These are phyloP conservation scores for Etheostoma spectabile DNA, from an alignment of 2,113 vertebrate genomes.

Conservation along the genomic window DNA sequence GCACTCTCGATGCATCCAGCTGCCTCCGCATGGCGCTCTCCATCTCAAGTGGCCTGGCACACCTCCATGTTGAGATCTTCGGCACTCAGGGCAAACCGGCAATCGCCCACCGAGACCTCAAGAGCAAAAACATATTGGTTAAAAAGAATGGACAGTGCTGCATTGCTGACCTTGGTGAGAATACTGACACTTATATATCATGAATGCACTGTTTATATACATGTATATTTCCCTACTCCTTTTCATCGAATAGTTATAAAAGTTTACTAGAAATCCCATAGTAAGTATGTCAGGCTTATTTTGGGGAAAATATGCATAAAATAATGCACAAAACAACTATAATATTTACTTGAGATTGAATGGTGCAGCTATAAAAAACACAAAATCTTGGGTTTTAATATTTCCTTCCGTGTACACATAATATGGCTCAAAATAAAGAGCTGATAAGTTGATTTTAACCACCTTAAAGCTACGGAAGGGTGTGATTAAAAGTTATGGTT, in stretches of 20 bases:
- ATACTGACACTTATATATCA: background rate
- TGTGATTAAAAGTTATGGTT: background rate
- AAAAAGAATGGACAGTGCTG: conserved; percentile 98
- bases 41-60: conserved; percentile 93
- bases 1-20: conserved; percentile 91
- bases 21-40: conserved; percentile 96
- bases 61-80: conserved; percentile 98
- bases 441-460: too few relatives aligned
- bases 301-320: background rate
- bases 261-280: background rate
- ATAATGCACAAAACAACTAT: background rate
- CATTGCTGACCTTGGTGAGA: conserved; percentile 96
- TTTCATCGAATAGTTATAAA: background rate
- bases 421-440: background rate
- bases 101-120: conserved; percentile 96
- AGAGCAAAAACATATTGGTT: conserved; percentile 99
- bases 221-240: background rate
- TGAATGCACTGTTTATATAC: background rate
- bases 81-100: conserved; percentile 98
- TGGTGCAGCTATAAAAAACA: background rate
- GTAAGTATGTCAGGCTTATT: background rate
- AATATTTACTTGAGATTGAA: background rate
- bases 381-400: background rate
- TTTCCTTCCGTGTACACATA: background rate
- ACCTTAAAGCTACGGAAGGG: background rate